These are phyloP conservation scores for Perizoma affinitatum DNA, from an alignment of 2,888 invertebrate genomes.

Conservation along the genomic window DNA sequence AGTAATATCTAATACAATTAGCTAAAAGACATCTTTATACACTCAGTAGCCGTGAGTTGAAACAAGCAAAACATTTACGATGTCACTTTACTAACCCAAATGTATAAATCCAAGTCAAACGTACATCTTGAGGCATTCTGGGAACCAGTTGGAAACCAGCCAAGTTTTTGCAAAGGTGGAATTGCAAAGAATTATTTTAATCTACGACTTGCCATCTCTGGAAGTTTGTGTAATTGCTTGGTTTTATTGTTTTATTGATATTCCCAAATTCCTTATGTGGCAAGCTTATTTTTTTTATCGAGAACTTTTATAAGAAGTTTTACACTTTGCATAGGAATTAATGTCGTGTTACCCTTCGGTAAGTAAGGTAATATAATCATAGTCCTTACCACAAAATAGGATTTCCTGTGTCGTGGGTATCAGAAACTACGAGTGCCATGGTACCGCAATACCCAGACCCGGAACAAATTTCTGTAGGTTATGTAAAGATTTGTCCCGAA, in stretches of 20 bases:
- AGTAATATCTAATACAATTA: no score
- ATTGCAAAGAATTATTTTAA: slow-evolving; percentile 65
- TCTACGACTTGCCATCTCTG: slow-evolving; percentile 47
- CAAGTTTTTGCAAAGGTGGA: slow-evolving; percentile 62
- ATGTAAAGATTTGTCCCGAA: no score
- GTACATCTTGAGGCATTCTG: slow-evolving; percentile 56
- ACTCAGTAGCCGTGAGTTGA: slow-evolving; percentile 17
- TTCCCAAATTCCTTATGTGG: slow-evolving; percentile 26
- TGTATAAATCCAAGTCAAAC: slow-evolving; percentile 63
- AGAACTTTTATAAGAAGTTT: no score
- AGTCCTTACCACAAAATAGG: no score
- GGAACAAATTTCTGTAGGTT: no score
- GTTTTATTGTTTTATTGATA: slow-evolving; percentile 46
- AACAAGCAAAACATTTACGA: slow-evolving; percentile 48
- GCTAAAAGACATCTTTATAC: no score
- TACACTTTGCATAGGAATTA: no score
- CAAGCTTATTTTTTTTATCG: background rate
- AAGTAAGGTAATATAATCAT: no score
- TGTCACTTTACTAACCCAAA: slow-evolving; percentile 62
- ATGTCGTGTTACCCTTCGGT: no score
- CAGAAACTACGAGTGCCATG: no score
- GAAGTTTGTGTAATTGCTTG: slow-evolving; percentile 40
- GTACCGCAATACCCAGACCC: no score
- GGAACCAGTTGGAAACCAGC: slow-evolving; percentile 64
- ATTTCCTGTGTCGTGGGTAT: no score